phyloP scores from a whole-genome alignment of 1,140 invertebrate species.

The Diorhabda sublineata region DNA sequence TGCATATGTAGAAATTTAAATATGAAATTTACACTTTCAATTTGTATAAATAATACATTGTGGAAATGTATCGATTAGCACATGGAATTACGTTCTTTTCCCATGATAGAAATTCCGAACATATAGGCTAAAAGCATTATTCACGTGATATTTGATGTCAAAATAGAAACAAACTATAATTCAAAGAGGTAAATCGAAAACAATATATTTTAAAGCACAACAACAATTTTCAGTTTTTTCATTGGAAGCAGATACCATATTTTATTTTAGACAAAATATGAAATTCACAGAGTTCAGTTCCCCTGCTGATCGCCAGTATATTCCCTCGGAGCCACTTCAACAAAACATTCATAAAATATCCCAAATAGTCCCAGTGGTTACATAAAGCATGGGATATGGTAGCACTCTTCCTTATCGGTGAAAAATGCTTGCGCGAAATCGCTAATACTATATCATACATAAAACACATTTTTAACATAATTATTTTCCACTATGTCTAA shows the following conservation, averaged over 20 bases:
- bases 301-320: slow-evolving; percentile 2
- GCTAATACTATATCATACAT: neutral
- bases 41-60: too few species aligned
- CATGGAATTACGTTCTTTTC: too few species aligned
- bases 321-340: slow-evolving; percentile 8
- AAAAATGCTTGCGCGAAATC: slow-evolving; percentile 7
- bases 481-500: neutral
- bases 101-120: too few species aligned
- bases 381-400: slow-evolving; percentile 10
- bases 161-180: too few species aligned
- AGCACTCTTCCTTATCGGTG: slow-evolving; percentile 8
- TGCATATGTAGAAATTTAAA: too few species aligned
- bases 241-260: neutral
- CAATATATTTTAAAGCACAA: neutral
- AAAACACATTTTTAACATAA: neutral
- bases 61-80: too few species aligned
- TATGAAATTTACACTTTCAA: too few species aligned
- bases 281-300: slow-evolving; percentile 7
- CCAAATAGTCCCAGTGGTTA: slow-evolving; percentile 11
- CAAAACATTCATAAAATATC: slow-evolving; percentile 15
- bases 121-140: too few species aligned
- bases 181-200: too few species aligned
- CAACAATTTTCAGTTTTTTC: neutral
- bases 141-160: too few species aligned
- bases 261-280: slow-evolving; percentile 9